Base-by-base conservation (phyloP, 2,113 vertebrate genomes). In the Protomyctophum bolini region DNA sequence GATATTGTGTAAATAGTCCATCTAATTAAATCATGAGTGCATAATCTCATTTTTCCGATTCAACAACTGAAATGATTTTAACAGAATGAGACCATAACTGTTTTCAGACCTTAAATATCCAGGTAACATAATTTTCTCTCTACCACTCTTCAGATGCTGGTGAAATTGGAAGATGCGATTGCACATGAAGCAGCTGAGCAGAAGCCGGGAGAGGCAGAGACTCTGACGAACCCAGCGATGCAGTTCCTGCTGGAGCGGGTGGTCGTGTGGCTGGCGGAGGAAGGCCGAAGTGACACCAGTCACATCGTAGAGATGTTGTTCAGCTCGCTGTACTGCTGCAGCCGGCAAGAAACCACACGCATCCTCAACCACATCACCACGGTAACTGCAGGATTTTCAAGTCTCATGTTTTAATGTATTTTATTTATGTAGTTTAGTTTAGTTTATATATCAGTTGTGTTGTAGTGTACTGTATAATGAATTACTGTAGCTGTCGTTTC, bases 281-380 rank as follows among this genome's bases (percentile, higher is more conserved):
- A 93, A 54, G 88, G 80, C 6, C 90, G 89, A 52, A 91, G 81
- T 66, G 91, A 97, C 57, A 92, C 91, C 0, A 82, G 92, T 60
- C 96, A 94, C 77, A 85, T 99, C 81, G 94, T 99, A 77, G 95
- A 97, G 91, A 96, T 98, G 92, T 86, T 98, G 51, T 99, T 97
- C 83, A 98, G 98, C 51, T 92, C 94, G 0, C 92, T 99, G 0
- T 70, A 59, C 48, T 97, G 97, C 92, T 98, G 96, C 85, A 88
- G 85, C 51, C 86, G 57, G 1, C 68, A 83, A 58, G 96, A 97
- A 67, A 96, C 93, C 84, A 96, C 92, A 15, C 75, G 66, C 0
- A 90, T 98, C 78, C 92, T 99, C 77, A 94, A 96, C 83, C 92
- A 95, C 76, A 90, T 98, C 71, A 93, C 85, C 0, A 91, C 91